Conservation (phyloP, 2,797 vertebrate genomes). For the Decapterus maruadsi region DNA sequence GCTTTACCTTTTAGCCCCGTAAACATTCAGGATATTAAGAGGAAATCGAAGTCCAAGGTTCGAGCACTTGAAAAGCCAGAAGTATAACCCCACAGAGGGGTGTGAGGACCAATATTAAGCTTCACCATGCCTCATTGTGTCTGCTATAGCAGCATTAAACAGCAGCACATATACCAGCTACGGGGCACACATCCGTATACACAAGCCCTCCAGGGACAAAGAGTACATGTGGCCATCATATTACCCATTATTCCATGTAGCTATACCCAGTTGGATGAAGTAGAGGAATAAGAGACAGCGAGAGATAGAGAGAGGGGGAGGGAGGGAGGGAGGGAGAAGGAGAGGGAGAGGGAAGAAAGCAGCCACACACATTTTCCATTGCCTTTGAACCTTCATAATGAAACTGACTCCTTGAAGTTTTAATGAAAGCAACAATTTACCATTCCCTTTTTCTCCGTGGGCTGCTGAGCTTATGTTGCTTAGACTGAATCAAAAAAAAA, state of each 20-base stretch:
- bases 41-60: constrained; percentile 22
- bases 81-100: constrained; percentile 31
- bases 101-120: constrained; percentile 54
- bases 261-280: constrained; percentile 25
- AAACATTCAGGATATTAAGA: constrained; percentile 24
- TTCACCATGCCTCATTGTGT: constrained; percentile 54
- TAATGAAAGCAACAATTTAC: constrained; percentile 85
- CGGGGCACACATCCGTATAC: constrained; percentile 35
- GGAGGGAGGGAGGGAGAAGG: no score
- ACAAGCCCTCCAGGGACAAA: constrained; percentile 34
- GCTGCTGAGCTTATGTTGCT: constrained; percentile 66
- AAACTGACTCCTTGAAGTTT: constrained; percentile 84
- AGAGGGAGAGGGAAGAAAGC: constrained; percentile 2
- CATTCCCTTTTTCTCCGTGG: constrained; percentile 73
- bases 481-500: constrained; percentile 53
- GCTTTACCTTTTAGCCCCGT: constrained; percentile 14
- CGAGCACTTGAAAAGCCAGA: constrained; percentile 10
- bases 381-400: constrained; percentile 83
- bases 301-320: constrained; percentile 21
- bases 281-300: constrained; percentile 15
- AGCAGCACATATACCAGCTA: constrained; percentile 8
- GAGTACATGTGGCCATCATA: constrained; percentile 57
- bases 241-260: constrained; percentile 55
- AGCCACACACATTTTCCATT: constrained; percentile 61
- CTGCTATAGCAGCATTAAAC: constrained; percentile 25